Base-by-base conservation (phyloP, 2,888 invertebrate genomes). In the Nomada ferruginata region DNA sequence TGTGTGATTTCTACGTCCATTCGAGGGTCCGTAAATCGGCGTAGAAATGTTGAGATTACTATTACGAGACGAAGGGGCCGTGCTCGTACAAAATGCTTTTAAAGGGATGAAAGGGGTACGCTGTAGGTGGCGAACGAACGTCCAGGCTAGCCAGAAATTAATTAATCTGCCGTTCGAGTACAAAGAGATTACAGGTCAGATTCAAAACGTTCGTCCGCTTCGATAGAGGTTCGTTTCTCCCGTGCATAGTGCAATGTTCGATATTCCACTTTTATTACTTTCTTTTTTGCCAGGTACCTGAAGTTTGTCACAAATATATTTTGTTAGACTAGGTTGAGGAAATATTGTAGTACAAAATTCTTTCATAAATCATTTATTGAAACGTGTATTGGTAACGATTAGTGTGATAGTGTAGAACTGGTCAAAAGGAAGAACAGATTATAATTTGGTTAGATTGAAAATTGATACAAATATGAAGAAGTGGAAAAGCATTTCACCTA, bases 101-200 rank as follows among this genome's bases (percentile, higher is more conserved):
- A 70, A 61, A 57, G 53, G 79, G 55, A 73, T 73, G 59, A 82
- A 79, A 82, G 29, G 57, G 72, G 52, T 23, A 47, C 47, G 36
- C 60, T 80, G 76, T 73, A 80, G 73, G 76, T 82, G 73, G 76
- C 73, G 79, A 82, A 70, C 82, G 71, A 55, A 76, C 75, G 76
- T 84, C 79, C 73, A 59, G 59, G 55, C 70, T 66, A 79, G 73
- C 69, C 61, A 76, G 79, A 82, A 78, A 84, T 88, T 87, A 87
- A 87, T 87, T 88, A 88, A 87, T 81, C 85, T 87, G 87, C 85
- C 87, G 80, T 87, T 84, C 84, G 83, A 44, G 64, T 75, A 85
- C 76, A 85, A 83, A 85, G 79, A 78, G 82, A 82, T 83, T 78
- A 70, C 78, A 70, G 78, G 72, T 76, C 75, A 78, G 72, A 82